phyloP scores from a whole-genome alignment of 2,797 vertebrate species.

The Rhodeus uyekii region DNA sequence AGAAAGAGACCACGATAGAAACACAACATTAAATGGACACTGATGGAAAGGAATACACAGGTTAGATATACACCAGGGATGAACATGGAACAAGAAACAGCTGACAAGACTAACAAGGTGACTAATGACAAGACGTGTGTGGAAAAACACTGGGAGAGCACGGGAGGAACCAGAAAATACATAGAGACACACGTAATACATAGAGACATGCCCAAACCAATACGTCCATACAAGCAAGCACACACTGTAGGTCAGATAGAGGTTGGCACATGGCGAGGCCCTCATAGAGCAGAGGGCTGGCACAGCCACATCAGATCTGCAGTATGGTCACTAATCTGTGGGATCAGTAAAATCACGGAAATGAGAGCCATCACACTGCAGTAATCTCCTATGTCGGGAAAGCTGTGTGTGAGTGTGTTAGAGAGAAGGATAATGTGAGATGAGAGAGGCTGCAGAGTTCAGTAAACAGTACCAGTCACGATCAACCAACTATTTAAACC shows the following conservation, averaged over 20 bases:
- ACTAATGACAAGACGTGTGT: too few relatives aligned
- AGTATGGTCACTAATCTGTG: conserved; percentile 31
- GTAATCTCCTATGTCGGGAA: conserved; percentile 5
- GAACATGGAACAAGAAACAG: too few relatives aligned
- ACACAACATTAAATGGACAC: too few relatives aligned
- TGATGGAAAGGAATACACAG: too few relatives aligned
- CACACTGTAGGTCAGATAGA: conserved; percentile 9
- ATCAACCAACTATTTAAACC: conserved; percentile 23
- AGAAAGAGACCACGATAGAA: too few relatives aligned
- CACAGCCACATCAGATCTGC: conserved; percentile 17
- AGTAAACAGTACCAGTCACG: conserved; percentile 3
- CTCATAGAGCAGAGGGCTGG: background rate
- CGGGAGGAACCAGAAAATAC: too few relatives aligned
- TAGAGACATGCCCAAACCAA: background rate
- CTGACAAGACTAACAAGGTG: too few relatives aligned
- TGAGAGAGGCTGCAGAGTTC: conserved; percentile 6
- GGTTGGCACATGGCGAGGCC: conserved; percentile 12
- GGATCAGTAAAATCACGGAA: conserved; percentile 34
- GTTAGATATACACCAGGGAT: too few relatives aligned
- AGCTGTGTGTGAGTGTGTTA: conserved; percentile 6
- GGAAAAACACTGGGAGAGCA: too few relatives aligned
- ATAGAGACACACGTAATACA: too few relatives aligned
- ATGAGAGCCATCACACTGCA: conserved; percentile 32
- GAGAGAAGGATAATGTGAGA: conserved; percentile 1
- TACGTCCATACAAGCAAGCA: background rate